A percentile compares a stretch with the other conserved stretches of the same genome.
These are phyloP conservation scores for Cotesia vestalis DNA, from an alignment of 1,140 invertebrate genomes.

Conservation along the genomic window DNA sequence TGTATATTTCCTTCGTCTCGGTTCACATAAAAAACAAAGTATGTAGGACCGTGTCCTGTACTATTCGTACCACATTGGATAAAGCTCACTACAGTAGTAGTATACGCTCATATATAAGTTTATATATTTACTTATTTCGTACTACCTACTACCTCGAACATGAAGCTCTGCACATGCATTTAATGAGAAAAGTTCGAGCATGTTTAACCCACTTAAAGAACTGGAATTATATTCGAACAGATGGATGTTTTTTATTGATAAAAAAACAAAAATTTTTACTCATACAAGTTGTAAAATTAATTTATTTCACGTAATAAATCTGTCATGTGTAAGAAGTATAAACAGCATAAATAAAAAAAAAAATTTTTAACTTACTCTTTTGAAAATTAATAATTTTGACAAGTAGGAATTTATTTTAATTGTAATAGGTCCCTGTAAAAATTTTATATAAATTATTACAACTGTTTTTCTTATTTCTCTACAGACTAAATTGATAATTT, in stretches of 20 bases:
- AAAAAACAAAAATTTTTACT: background rate
- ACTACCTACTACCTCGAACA: background rate
- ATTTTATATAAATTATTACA: too few relatives aligned
- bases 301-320: background rate
- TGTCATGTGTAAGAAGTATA: too few relatives aligned
- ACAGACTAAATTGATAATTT: too few relatives aligned
- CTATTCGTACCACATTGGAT: too few relatives aligned
- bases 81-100: background rate
- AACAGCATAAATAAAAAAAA: too few relatives aligned
- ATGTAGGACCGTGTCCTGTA: too few relatives aligned
- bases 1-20: background rate
- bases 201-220: constrained; percentile 22
- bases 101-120: background rate
- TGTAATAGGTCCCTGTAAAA: too few relatives aligned
- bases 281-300: background rate
- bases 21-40: too few relatives aligned
- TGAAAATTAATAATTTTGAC: too few relatives aligned
- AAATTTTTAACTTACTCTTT: too few relatives aligned
- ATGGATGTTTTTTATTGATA: constrained; percentile 13
- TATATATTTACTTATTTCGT: constrained; percentile 13
- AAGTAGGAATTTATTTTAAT: too few relatives aligned
- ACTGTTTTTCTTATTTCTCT: too few relatives aligned
- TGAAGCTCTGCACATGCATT: constrained; percentile 11
- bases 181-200: constrained; percentile 28
- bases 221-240: constrained; percentile 16